Evolutionary conservation across 1,140 invertebrate genomes (phyloP).

Genomic region (Lucilia sericata): DNA sequence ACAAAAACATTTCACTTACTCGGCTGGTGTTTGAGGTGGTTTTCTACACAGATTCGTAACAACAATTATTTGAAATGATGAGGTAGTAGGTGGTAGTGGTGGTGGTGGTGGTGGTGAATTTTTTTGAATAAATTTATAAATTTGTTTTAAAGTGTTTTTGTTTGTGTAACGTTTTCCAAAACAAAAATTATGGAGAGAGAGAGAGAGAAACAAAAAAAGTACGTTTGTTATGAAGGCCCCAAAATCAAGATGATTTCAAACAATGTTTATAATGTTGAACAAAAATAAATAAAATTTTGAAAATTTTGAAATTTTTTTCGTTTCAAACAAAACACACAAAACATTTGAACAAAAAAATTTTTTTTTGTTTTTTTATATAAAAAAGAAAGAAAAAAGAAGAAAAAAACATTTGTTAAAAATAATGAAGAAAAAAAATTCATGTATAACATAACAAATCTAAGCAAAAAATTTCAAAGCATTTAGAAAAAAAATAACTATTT

Average conservation of each 20-base stretch:
- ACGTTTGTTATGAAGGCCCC: background rate
- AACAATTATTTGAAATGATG: slow-evolving; percentile 35
- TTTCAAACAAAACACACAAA: slow-evolving; percentile 48
- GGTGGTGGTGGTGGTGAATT: background rate
- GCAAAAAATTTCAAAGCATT: slow-evolving; percentile 30
- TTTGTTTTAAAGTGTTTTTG: background rate
- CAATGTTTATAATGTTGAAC: background rate
- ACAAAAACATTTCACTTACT: slow-evolving; percentile 57
- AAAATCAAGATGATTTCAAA: background rate
- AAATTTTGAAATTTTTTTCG: slow-evolving; percentile 42
- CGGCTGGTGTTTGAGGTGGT: slow-evolving; percentile 68
- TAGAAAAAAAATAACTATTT: background rate
- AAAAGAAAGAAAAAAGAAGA: slow-evolving; percentile 44
- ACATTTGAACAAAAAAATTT: slow-evolving; percentile 41
- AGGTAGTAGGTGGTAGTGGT: background rate
- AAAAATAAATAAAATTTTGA: background rate
- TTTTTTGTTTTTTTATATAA: slow-evolving; percentile 18
- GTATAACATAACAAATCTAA: slow-evolving; percentile 26
- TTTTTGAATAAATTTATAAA: slow-evolving; percentile 29
- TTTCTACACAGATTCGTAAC: slow-evolving; percentile 56
- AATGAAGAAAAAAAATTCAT: slow-evolving; percentile 25
- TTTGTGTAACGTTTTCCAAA: slow-evolving; percentile 29
- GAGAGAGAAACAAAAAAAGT: too few species aligned
- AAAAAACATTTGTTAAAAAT: slow-evolving; percentile 36
- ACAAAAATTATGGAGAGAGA: too few species aligned